Evolutionary conservation across 2,113 vertebrate species (phyloP).

Genomic region (Trogon melanurus): DNA sequence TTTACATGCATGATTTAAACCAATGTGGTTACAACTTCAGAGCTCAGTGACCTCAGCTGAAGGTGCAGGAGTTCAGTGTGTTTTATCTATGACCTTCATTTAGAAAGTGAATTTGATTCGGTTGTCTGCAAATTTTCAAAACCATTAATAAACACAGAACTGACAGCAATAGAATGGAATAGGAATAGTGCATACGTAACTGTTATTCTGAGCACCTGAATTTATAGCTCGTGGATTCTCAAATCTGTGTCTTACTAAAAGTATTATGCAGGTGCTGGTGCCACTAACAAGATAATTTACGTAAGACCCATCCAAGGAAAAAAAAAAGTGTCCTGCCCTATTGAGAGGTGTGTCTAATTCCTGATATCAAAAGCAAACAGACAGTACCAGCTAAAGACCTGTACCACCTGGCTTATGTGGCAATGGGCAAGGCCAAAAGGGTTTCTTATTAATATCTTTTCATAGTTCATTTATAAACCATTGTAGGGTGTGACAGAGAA

Average conservation of each 20-base stretch:
- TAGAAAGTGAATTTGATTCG: not conserved
- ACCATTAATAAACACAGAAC: not conserved
- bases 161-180: not conserved
- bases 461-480: constrained; percentile 56
- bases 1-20: not conserved
- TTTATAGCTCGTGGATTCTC: not conserved
- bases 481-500: not conserved
- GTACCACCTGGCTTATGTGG: constrained; percentile 52
- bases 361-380: constrained; percentile 73
- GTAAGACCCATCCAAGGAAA: not conserved
- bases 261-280: not conserved
- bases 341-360: constrained; percentile 36
- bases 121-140: not conserved
- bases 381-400: constrained; percentile 48
- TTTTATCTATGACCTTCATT: not conserved
- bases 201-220: not conserved
- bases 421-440: constrained; percentile 8
- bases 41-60: not conserved
- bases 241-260: not conserved
- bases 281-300: not conserved
- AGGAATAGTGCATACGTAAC: not conserved
- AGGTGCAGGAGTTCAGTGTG: not conserved
- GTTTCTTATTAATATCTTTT: constrained; percentile 31
- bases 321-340: not conserved
- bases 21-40: not conserved